Evolutionary conservation across 1,140 invertebrate genomes (phyloP).

Genomic region (Mactra quadrangularis): DNA sequence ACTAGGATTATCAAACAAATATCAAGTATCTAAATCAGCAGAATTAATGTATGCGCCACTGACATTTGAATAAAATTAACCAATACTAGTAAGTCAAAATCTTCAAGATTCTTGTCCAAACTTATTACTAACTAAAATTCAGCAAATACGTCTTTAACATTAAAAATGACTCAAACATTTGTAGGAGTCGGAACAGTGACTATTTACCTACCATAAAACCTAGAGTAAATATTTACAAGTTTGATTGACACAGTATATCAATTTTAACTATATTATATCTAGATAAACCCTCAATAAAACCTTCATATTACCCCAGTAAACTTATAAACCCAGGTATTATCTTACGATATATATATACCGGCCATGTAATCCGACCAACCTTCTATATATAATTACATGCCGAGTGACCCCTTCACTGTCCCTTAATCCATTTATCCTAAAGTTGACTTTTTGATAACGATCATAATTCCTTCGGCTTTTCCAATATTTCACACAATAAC

Average conservation of each 20-base stretch:
- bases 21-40: too few species aligned
- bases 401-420: conserved; percentile 6
- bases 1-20: too few species aligned
- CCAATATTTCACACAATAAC: not conserved
- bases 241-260: conserved; percentile 10
- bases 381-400: conserved; percentile 5
- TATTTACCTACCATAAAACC: conserved; percentile 18
- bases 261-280: too few species aligned
- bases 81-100: too few species aligned
- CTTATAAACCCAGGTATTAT: not conserved
- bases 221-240: conserved; percentile 13
- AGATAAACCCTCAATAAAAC: too few species aligned
- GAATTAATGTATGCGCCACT: too few species aligned
- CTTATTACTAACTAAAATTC: too few species aligned
- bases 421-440: conserved; percentile 17
- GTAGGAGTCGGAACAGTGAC: not conserved
- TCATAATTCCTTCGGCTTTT: conserved; percentile 13
- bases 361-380: conserved; percentile 7
- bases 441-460: not conserved
- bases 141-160: too few species aligned
- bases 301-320: too few species aligned
- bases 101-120: too few species aligned
- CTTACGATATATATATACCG: not conserved
- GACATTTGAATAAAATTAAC: too few species aligned
- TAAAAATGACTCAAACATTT: too few species aligned